phyloP scores from a whole-genome alignment of 2,888 invertebrate species.

The Rugalucina vietnamica region DNA sequence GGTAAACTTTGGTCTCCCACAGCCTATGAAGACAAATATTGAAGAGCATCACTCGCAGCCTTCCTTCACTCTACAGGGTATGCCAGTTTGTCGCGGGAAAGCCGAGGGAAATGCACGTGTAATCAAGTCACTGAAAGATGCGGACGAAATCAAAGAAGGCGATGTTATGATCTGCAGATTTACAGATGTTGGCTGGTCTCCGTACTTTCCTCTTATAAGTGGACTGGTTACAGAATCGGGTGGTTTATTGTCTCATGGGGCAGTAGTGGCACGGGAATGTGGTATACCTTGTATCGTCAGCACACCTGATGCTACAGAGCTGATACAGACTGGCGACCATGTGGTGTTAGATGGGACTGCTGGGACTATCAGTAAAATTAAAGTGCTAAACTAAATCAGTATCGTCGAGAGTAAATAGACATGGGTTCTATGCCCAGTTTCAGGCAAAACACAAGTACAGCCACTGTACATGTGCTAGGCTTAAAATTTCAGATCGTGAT shows the following conservation, averaged over 20 bases:
- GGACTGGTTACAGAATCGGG: slow-evolving; percentile 93
- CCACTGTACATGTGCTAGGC: no score
- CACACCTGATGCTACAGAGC: slow-evolving; percentile 87
- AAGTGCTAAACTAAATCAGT: no score
- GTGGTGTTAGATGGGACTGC: slow-evolving; percentile 17
- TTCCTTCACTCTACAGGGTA: slow-evolving; percentile 84
- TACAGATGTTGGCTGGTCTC: slow-evolving; percentile 93
- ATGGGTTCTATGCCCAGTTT: no score
- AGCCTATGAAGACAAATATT: background rate
- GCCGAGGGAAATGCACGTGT: slow-evolving; percentile 90
- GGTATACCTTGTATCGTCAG: slow-evolving; percentile 92
- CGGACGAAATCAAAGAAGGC: slow-evolving; percentile 85
- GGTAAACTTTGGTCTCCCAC: background rate
- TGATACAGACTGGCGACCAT: slow-evolving; percentile 87
- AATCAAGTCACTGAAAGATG: slow-evolving; percentile 86
- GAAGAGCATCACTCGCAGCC: background rate
- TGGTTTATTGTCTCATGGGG: slow-evolving; percentile 93
- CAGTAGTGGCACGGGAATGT: slow-evolving; percentile 92
- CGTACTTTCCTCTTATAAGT: slow-evolving; percentile 91
- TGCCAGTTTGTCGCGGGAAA: slow-evolving; percentile 89
- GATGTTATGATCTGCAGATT: slow-evolving; percentile 90
- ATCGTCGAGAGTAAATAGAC: no score
- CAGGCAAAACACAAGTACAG: no score
- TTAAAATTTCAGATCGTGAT: no score
- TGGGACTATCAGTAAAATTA: background rate